These are phyloP conservation scores for Mus minutoides DNA, from an alignment of 2,797 vertebrate genomes.

Conservation along the genomic window DNA sequence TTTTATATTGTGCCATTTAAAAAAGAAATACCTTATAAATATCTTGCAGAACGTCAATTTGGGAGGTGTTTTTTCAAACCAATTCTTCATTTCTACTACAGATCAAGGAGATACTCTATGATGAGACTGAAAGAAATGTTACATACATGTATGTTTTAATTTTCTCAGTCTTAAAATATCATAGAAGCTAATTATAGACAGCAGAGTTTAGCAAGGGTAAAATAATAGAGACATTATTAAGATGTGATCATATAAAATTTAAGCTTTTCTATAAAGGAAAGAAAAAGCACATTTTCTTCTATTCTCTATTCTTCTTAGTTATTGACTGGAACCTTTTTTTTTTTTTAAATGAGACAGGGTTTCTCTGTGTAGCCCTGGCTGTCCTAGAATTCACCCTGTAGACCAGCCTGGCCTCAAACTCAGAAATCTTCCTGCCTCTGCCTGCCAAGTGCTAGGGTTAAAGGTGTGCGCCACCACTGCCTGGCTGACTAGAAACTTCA, in stretches of 20 bases:
- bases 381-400: too few relatives aligned
- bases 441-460: too few relatives aligned
- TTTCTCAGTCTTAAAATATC: constrained; percentile 56
- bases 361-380: too few relatives aligned
- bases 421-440: too few relatives aligned
- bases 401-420: too few relatives aligned
- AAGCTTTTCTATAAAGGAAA: neutral
- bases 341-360: too few relatives aligned
- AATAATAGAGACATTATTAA: constrained; percentile 15
- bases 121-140: constrained; percentile 43
- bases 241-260: constrained; percentile 37
- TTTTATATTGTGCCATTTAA: neutral
- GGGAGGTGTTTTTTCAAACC: neutral
- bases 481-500: too few relatives aligned
- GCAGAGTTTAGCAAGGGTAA: constrained; percentile 28
- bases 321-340: too few relatives aligned
- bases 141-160: neutral
- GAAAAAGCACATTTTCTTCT: constrained; percentile 19
- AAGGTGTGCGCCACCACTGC: too few relatives aligned
- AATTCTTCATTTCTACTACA: constrained; percentile 37
- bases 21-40: constrained; percentile 14
- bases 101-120: constrained; percentile 7
- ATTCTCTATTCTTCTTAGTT: neutral
- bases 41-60: neutral
- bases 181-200: constrained; percentile 18